Evolutionary conservation across 2,797 vertebrate species (phyloP).

Genomic region (Glyptemys insculpta): DNA sequence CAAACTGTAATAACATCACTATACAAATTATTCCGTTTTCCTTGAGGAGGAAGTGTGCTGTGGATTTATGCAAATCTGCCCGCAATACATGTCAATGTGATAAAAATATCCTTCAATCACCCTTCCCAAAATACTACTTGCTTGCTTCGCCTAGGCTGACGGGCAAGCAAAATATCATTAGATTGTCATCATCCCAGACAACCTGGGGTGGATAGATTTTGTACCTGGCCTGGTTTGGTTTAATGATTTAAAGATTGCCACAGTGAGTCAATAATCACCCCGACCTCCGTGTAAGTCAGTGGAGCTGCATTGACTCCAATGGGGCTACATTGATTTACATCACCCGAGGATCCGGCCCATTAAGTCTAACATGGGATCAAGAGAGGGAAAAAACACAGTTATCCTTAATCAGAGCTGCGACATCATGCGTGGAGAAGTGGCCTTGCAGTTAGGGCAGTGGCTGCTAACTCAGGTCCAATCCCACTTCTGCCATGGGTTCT

Average conservation of each 20-base stretch:
- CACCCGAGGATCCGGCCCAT: not conserved
- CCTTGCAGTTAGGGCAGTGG: not conserved
- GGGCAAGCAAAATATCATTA: not conserved
- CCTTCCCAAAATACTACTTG: fast-evolving
- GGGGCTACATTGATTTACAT: not conserved
- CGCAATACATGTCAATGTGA: fast-evolving
- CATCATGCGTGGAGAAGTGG: not conserved
- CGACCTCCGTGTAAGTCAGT: not conserved
- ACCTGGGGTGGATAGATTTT: not conserved
- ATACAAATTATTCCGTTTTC: fast-evolving
- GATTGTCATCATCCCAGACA: not conserved
- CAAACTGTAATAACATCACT: fast-evolving
- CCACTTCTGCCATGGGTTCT: not conserved
- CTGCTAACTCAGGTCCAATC: not conserved
- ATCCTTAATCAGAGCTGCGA: not conserved
- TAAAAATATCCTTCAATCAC: fast-evolving
- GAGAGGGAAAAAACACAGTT: not conserved
- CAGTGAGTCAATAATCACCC: not conserved
- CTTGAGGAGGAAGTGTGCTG: fast-evolving
- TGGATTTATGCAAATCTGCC: not conserved
- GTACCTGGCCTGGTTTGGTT: not conserved
- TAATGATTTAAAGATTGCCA: not conserved
- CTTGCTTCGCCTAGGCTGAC: not conserved
- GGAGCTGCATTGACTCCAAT: not conserved
- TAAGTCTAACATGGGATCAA: not conserved